Percentiles rank a stretch among this genome's conserved stretches.
Conservation (phyloP, 2,113 vertebrate species). For the Carettochelys insculpta region DNA sequence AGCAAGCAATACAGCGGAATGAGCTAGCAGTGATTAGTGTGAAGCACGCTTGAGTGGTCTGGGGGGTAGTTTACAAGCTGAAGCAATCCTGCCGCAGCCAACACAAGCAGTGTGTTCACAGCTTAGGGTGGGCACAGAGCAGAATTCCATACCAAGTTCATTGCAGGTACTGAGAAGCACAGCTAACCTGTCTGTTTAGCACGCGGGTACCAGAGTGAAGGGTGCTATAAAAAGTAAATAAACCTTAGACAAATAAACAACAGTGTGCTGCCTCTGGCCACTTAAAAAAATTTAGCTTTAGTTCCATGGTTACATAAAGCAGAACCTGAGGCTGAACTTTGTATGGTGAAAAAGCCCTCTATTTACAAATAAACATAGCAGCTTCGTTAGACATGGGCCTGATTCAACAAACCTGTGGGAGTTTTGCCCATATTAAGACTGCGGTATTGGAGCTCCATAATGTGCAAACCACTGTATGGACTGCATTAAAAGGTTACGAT, state of each 20-base stretch:
- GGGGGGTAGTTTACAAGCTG: not conserved
- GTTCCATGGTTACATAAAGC: not conserved
- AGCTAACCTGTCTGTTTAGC: not conserved
- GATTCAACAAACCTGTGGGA: not conserved
- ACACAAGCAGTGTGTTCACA: not conserved
- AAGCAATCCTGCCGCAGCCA: not conserved
- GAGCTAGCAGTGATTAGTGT: not conserved
- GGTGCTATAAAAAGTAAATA: not conserved
- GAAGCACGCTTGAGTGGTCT: not conserved
- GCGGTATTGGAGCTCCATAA: not conserved
- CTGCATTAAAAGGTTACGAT: not conserved
- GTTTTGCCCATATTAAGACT: not conserved
- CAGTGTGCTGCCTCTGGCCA: not conserved
- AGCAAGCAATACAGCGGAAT: rapidly evolving
- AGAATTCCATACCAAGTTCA: not conserved
- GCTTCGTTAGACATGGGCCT: not conserved
- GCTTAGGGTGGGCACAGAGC: not conserved
- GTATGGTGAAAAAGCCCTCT: not conserved
- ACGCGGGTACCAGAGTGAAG: not conserved
- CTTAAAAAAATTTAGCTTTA: not conserved
- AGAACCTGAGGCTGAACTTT: not conserved
- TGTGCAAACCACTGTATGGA: not conserved
- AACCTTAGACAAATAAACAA: not conserved
- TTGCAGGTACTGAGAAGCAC: not conserved
- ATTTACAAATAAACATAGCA: conserved; percentile 32